These are phyloP conservation scores for Pempheris klunzingeri DNA, from an alignment of 2,797 vertebrate genomes.

Conservation along the genomic window DNA sequence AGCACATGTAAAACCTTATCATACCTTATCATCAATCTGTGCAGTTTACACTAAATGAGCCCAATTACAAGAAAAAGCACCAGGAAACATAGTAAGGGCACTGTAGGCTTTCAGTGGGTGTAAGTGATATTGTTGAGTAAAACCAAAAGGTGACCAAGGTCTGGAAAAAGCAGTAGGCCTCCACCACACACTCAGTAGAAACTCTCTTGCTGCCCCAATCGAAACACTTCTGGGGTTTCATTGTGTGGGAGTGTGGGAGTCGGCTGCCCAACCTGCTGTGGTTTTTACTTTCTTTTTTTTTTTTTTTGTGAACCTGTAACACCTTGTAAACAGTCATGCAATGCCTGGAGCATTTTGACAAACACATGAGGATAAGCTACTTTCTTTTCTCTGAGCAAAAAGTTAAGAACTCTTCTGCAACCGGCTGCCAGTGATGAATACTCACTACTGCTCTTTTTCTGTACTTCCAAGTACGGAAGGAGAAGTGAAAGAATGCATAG, in stretches of 20 bases:
- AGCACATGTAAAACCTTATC: not conserved
- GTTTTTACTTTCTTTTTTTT: conserved; percentile 27
- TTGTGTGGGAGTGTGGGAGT: conserved; percentile 76
- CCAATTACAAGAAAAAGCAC: conserved; percentile 86
- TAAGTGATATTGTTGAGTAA: conserved; percentile 77
- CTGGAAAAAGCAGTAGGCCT: conserved; percentile 77
- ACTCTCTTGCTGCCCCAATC: conserved; percentile 44
- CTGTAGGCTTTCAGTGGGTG: conserved; percentile 60
- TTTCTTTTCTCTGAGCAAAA: not conserved
- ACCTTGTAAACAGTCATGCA: conserved; percentile 40
- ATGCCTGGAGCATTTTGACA: not conserved
- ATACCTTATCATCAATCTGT: conserved; percentile 68
- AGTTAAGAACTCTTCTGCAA: not conserved
- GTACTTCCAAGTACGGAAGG: not conserved
- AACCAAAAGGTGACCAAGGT: conserved; percentile 78
- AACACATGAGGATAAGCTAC: not conserved
- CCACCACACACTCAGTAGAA: conserved; percentile 53
- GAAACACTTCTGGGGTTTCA: conserved; percentile 75
- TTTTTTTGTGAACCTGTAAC: conserved; percentile 5
- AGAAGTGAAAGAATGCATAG: not conserved
- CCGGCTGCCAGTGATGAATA: not conserved
- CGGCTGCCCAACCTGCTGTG: conserved; percentile 53
- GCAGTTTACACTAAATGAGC: conserved; percentile 83
- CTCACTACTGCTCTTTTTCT: not conserved
- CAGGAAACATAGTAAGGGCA: conserved; percentile 64